Percentiles rank a stretch among this genome's conserved stretches.
phyloP scores from a whole-genome alignment of 2,113 vertebrate genomes.

The Eidolon helvum region DNA sequence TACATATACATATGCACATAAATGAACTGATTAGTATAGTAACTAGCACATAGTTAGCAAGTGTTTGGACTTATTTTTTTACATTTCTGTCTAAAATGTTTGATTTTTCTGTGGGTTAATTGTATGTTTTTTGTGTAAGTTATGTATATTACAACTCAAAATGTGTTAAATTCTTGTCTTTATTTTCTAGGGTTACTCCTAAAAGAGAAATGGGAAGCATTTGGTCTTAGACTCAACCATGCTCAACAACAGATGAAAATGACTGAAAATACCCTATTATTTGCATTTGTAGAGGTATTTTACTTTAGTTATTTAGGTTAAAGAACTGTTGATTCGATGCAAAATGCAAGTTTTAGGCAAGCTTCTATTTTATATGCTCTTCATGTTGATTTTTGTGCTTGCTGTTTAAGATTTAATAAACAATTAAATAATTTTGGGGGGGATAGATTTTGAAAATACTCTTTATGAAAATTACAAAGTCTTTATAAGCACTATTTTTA shows the following conservation, averaged over 20 bases:
- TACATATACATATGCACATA: background rate
- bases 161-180: background rate
- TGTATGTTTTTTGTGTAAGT: background rate
- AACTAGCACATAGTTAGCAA: background rate
- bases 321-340: background rate
- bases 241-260: conserved; percentile 96
- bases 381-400: background rate
- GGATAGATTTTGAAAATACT: background rate
- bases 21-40: background rate
- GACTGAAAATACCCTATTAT: conserved; percentile 93
- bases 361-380: background rate
- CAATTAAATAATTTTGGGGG: background rate
- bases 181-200: conserved; percentile 85
- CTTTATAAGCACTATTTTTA: background rate
- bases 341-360: background rate
- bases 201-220: conserved; percentile 92
- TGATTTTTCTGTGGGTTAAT: background rate
- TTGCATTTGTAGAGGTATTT: conserved; percentile 98
- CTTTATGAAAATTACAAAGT: background rate
- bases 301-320: background rate
- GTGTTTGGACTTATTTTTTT: background rate
- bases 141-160: background rate
- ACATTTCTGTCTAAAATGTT: background rate
- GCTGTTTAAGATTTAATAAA: background rate
- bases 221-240: conserved; percentile 91